phyloP scores from a whole-genome alignment of 2,797 vertebrate species.

The Balearica regulorum region DNA sequence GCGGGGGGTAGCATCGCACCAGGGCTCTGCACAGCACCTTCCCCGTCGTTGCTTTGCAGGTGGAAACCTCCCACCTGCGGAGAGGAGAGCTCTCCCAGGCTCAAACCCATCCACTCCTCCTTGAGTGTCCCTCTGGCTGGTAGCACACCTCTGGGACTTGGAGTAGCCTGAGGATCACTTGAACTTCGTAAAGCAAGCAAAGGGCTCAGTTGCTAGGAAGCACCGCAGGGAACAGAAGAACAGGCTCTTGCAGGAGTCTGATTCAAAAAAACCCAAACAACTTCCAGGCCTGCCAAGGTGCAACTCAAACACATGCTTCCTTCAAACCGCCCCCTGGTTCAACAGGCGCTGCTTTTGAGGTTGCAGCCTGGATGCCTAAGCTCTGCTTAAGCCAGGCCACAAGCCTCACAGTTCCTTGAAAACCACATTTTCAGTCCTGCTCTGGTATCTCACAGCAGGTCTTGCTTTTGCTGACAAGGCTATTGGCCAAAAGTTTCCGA shows the following conservation, averaged over 20 bases:
- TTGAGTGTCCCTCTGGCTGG: background rate
- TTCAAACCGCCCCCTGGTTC: background rate
- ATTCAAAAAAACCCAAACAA: background rate
- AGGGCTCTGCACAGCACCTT: background rate
- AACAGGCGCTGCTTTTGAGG: background rate
- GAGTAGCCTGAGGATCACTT: background rate
- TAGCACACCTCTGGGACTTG: background rate
- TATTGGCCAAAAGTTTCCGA: background rate
- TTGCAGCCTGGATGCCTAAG: background rate
- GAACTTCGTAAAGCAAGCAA: background rate
- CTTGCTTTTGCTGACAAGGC: background rate
- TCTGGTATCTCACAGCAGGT: background rate
- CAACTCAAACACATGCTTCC: background rate
- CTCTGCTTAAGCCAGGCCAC: background rate
- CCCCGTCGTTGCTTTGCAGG: background rate
- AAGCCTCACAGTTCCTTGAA: background rate
- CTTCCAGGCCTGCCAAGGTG: background rate
- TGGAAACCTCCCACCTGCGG: background rate
- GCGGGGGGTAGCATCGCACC: background rate
- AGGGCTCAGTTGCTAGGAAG: background rate
- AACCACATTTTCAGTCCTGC: background rate
- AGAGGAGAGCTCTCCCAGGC: background rate
- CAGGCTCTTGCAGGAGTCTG: background rate
- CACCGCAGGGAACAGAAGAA: background rate
- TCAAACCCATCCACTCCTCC: background rate